These are phyloP conservation scores for Herpetotheres cachinnans DNA, from an alignment of 2,113 vertebrate species.

Conservation along the genomic window DNA sequence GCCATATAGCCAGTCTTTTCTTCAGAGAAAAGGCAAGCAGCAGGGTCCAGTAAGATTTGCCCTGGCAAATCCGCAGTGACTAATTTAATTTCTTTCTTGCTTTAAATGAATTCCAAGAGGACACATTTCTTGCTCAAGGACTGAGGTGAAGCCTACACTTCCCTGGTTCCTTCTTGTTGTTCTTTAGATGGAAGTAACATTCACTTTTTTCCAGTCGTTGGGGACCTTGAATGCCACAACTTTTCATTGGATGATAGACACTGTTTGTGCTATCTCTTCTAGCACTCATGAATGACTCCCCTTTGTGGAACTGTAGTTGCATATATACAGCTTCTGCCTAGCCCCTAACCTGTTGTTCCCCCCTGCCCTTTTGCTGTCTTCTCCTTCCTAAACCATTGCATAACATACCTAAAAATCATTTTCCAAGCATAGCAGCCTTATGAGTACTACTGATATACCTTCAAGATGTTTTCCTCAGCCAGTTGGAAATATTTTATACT, in stretches of 20 bases:
- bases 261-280: not conserved
- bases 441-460: not conserved
- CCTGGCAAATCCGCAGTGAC: not conserved
- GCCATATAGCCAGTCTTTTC: not conserved
- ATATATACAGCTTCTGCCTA: not conserved
- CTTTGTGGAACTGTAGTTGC: not conserved
- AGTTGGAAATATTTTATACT: not conserved
- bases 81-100: not conserved
- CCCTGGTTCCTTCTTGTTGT: not conserved
- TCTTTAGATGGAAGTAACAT: not conserved
- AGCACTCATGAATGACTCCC: not conserved
- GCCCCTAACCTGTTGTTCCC: not conserved
- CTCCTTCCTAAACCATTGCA: not conserved
- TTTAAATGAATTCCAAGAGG: not conserved
- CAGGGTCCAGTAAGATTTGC: not conserved
- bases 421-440: not conserved
- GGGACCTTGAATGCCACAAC: not conserved
- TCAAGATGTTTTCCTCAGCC: not conserved
- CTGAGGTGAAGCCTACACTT: not conserved
- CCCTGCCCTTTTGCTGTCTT: not conserved
- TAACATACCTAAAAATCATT: not conserved
- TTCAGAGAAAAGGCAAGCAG: not conserved
- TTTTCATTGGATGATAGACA: not conserved
- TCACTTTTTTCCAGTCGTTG: accelerated
- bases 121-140: not conserved